A percentile compares a stretch with the other conserved stretches of the same genome.
phyloP scores from a whole-genome alignment of 2,888 invertebrate genomes.

The Cerceris ruficornis region DNA sequence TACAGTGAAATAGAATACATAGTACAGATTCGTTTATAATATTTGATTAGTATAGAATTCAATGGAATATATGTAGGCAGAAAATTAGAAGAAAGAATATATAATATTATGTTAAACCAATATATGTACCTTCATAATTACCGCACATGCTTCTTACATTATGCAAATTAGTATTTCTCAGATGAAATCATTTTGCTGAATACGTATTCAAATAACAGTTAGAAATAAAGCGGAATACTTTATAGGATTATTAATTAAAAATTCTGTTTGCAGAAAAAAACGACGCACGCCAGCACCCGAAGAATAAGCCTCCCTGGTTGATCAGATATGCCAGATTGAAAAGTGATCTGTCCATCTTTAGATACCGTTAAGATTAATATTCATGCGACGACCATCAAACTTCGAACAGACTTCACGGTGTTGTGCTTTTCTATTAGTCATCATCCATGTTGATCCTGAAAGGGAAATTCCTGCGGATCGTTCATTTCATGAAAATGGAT shows the following conservation, averaged over 20 bases:
- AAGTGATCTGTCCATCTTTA: slow-evolving; percentile 4
- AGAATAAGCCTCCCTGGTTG: slow-evolving; percentile 50
- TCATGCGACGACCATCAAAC: slow-evolving; percentile 18
- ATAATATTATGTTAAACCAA: too few species aligned
- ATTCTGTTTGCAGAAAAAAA: slow-evolving; percentile 66
- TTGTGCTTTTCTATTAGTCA: slow-evolving; percentile 1
- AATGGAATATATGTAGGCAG: too few species aligned
- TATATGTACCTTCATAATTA: too few species aligned
- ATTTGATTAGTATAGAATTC: too few species aligned
- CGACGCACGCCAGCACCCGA: slow-evolving; percentile 60
- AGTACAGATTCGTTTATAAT: too few species aligned
- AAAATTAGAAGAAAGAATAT: too few species aligned
- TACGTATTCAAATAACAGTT: background rate
- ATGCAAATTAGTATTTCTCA: too few species aligned
- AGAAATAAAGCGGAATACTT: background rate
- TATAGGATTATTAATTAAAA: background rate
- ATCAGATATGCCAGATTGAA: slow-evolving; percentile 4
- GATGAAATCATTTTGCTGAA: too few species aligned
- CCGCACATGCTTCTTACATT: too few species aligned
- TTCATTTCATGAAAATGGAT: background rate
- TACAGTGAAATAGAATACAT: too few species aligned
- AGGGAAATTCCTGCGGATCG: background rate
- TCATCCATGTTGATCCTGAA: background rate
- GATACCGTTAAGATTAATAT: slow-evolving; percentile 37
- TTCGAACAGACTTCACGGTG: slow-evolving; percentile 2